These are phyloP conservation scores for Phymatocera aterrima DNA, from an alignment of 2,888 invertebrate species.

Conservation along the genomic window DNA sequence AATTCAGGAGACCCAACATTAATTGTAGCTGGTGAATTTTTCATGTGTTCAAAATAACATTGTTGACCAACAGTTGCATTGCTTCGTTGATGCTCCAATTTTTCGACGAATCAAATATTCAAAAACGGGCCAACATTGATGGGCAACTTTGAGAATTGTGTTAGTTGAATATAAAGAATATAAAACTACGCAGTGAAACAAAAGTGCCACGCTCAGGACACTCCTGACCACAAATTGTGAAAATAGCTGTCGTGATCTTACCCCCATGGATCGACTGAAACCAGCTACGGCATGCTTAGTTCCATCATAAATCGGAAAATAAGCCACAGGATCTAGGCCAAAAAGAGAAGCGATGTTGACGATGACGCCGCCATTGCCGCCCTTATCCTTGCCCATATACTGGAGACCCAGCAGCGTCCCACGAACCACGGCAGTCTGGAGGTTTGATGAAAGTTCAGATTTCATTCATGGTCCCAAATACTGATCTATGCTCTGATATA, in stretches of 20 bases:
- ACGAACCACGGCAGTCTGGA: conserved; percentile 73
- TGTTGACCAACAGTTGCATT: no score
- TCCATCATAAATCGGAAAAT: conserved; percentile 78
- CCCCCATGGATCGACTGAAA: conserved; percentile 76
- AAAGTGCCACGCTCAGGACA: no score
- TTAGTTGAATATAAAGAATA: no score
- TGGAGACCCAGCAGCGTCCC: conserved; percentile 73
- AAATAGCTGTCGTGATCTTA: conserved; percentile 45
- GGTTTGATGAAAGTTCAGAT: neutral
- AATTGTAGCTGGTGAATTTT: no score
- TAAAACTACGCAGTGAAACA: no score
- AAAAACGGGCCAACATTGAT: no score
- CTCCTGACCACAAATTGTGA: neutral
- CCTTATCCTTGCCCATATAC: conserved; percentile 74
- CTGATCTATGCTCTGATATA: neutral
- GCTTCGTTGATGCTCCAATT: no score
- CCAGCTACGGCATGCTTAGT: conserved; percentile 76
- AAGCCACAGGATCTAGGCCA: conserved; percentile 76
- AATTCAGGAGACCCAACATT: no score
- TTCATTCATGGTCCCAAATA: neutral
- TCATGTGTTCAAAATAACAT: no score
- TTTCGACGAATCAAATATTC: no score
- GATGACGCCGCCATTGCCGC: conserved; percentile 79
- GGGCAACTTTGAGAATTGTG: no score
- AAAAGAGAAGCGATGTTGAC: conserved; percentile 81